Base-by-base conservation (phyloP, 2,113 vertebrate species). In the Hyla sarda region DNA sequence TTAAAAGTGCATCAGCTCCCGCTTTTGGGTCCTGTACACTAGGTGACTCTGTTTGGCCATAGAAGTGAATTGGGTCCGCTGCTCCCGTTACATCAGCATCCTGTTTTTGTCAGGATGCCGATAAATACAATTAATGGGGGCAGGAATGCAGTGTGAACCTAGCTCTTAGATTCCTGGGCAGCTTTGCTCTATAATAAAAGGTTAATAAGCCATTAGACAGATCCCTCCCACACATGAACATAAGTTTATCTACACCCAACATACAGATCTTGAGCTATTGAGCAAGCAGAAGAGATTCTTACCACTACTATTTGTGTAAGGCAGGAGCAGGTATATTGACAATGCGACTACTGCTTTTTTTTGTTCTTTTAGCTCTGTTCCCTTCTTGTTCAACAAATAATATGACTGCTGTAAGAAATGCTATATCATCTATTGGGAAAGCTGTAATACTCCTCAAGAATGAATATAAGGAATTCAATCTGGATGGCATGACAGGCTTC, bases 211-310 rank as follows among this genome's bases (percentile, higher is more conserved):
- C 45, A 30, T 54, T 19, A 77, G 7, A 50, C 6, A 32, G 47
- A 77, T 77, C 28, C 74, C 25, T 52, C 74, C 74, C 74, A 76
- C 47, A 50, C n/a, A 9, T 16, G 69, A 72, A 48, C 72, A 48
- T 14, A 47, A 74, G 19, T n/a, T 75, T 48, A 28, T 41, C 45
- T 75, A 16, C 23, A 76, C 45, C n/a, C 37, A 8, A 54, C 47
- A 50, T 9, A 50, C n/a, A 76, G 47, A 30, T 50, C 73, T 30
- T 16, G 17, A 50, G 14, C 45, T 52, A 16, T 23, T 77, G 17
- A 32, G 8, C 14, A 50, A 54, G 47, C 74, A 32, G 73, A 74
- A 19, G 23, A 48, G 47, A 12, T 7, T 30, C 47, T 2, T 30
- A 32, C 19, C 12, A 77, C 17, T 21, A 11, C 23, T 19, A 28